phyloP scores from a whole-genome alignment of 1,140 invertebrate genomes.

The Musca domestica region DNA sequence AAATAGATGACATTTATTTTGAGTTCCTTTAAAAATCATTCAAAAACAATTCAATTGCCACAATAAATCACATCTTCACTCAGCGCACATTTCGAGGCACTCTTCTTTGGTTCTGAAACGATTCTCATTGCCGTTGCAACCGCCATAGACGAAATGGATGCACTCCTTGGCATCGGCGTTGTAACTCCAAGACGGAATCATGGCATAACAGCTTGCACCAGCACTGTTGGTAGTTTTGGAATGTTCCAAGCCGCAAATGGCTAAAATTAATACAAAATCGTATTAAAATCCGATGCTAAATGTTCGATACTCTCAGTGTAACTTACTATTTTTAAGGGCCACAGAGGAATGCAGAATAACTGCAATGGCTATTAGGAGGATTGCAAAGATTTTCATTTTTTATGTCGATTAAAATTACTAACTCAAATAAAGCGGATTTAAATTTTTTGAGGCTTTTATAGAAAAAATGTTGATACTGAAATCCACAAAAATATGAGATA shows the following conservation, averaged over 20 bases:
- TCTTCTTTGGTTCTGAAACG: conserved; percentile 67
- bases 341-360: background rate
- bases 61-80: no score
- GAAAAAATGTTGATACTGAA: no score
- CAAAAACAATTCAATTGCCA: no score
- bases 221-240: conserved; percentile 74
- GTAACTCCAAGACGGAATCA: conserved; percentile 54
- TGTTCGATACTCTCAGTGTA: no score
- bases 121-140: conserved; percentile 75
- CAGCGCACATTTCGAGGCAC: conserved; percentile 59
- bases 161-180: conserved; percentile 61
- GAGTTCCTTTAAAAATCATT: no score
- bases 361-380: background rate
- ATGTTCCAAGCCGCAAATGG: conserved; percentile 69
- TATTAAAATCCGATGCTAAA: background rate
- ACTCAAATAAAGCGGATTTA: no score
- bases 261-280: background rate
- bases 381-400: conserved; percentile 2
- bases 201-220: no score
- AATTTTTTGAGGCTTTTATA: no score
- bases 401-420: no score
- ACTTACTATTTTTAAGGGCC: conserved; percentile 22
- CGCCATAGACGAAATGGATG: conserved; percentile 69
- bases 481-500: no score
- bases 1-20: no score